Evolutionary conservation across 2,113 vertebrate species (phyloP).

Genomic region (Zootoca vivipara): DNA sequence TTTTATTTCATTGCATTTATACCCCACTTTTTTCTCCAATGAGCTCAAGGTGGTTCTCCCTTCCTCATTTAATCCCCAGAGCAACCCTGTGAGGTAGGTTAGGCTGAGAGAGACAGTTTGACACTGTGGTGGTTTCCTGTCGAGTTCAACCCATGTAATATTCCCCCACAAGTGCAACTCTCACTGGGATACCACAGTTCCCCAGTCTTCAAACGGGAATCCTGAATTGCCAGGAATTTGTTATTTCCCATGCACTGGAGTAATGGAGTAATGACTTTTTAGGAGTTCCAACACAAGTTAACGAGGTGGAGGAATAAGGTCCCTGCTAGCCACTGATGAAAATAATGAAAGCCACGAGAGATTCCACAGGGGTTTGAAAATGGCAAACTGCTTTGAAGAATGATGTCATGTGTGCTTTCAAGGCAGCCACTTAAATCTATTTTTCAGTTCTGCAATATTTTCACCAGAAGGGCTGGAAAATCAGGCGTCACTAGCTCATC

Average conservation of each 20-base stretch:
- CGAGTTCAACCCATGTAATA: background rate
- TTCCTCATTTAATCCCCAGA: no score
- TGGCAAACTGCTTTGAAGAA: background rate
- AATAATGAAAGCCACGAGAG: background rate
- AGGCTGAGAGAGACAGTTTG: no score
- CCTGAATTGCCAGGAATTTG: background rate
- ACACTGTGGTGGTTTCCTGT: background rate
- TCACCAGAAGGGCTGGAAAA: background rate
- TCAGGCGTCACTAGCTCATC: background rate
- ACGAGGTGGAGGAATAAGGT: background rate
- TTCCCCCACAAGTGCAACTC: background rate
- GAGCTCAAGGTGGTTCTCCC: no score
- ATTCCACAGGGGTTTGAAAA: constrained; percentile 16
- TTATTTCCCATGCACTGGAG: background rate
- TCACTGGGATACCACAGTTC: background rate
- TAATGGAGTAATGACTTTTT: background rate
- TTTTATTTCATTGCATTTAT: no score
- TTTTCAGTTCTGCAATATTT: background rate
- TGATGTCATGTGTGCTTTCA: background rate
- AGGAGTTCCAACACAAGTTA: background rate
- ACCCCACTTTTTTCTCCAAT: no score
- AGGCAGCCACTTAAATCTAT: background rate
- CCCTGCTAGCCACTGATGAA: background rate
- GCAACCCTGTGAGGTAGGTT: no score
- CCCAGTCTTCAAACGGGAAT: background rate